These are phyloP conservation scores for Calcarius ornatus DNA, from an alignment of 2,113 vertebrate species.

Conservation along the genomic window DNA sequence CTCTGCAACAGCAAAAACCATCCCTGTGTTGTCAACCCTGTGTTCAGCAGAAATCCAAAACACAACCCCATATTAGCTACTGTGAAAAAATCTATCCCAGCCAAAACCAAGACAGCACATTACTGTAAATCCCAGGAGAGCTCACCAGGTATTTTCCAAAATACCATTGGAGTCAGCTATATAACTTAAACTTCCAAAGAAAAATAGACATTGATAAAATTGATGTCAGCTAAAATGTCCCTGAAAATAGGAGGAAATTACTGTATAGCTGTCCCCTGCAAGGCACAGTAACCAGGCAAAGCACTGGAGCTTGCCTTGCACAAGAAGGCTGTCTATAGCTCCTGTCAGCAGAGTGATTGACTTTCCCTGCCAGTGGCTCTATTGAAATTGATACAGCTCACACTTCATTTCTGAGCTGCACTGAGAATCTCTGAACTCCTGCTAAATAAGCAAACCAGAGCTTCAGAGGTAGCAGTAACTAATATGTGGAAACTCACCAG, in stretches of 20 bases:
- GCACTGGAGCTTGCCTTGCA: neutral
- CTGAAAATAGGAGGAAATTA: neutral
- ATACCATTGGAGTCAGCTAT: neutral
- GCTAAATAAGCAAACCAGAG: neutral
- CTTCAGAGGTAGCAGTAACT: neutral
- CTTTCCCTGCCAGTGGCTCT: neutral
- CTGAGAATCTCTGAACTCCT: neutral
- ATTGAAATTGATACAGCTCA: neutral
- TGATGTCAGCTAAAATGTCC: neutral
- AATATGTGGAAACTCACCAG: neutral
- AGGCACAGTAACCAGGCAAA: neutral
- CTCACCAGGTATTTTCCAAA: neutral
- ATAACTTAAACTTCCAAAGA: neutral
- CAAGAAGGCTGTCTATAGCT: neutral
- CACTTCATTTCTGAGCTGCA: neutral
- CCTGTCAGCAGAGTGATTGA: constrained; percentile 1
- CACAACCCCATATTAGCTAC: neutral
- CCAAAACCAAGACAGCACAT: neutral
- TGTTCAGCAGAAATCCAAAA: neutral
- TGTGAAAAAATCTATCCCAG: neutral
- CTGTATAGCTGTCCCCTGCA: neutral
- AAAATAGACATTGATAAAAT: neutral
- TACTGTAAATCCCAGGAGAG: neutral
- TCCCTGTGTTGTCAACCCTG: neutral
- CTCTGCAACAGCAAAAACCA: neutral